Base-by-base conservation (phyloP, 2,888 invertebrate genomes). In the Balanococcus diminutus region DNA sequence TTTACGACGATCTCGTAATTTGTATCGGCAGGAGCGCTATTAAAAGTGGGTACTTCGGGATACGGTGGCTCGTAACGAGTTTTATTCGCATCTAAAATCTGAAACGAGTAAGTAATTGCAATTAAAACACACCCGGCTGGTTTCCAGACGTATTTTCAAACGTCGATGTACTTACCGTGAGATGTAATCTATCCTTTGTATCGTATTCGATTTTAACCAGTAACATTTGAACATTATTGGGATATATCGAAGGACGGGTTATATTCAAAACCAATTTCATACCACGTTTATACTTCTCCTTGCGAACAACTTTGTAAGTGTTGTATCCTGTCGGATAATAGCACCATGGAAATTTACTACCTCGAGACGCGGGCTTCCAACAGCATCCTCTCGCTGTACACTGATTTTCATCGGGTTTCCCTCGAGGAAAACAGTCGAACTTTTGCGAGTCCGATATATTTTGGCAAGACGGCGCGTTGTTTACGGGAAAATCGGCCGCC, bases 321-420 rank as follows among this genome's bases (percentile, higher is more conserved):
- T 91, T 91, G 90, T 93, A 95, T 87, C 92, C 91, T 0, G 91
- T 90, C 0, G 95, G 94, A 89, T 94, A 96, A 90, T 92, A 95
- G 89, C 96, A 96, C 89, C 92, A 94, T 0, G 96, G 95, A 0
- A 92, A 91, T 88, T 92, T 75, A 9, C 82, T 67, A 79, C 86
- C 36, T 83, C 42, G 86, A 82, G 61, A 19, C 2, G 28, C 61
- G 14, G 87, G 86, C 31, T 32, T 84, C 88, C 88, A 88, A 87
- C 88, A 88, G 85, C 88, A 88, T 19, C 88, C 88, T 81, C 88
- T 86, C 16, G 28, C 51, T 82, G 83, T 86, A 75, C 88, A 88
- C 6, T 39, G 61, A 61, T 87, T 56, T 82, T 88, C 87, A 67
- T 83, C 86, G 8, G 87, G 87, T 25, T 82, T 72, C 36, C 87